A percentile compares a stretch with the other conserved stretches of the same genome.
Evolutionary conservation across 2,888 invertebrate species (phyloP).

Genomic region (Lithophane ornitopus): DNA sequence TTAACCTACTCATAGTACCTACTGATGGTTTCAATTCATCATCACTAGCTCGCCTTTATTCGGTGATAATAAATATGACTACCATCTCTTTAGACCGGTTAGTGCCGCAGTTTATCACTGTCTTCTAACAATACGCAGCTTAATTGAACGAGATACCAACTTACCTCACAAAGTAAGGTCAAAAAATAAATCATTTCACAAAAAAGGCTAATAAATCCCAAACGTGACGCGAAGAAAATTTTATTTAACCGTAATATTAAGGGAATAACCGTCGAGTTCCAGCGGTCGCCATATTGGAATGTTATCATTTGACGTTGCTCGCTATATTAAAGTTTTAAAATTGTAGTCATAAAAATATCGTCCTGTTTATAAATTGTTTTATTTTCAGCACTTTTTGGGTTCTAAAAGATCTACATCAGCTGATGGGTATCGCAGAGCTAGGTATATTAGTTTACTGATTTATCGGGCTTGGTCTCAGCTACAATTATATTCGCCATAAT

Average conservation of each 20-base stretch:
- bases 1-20: not conserved
- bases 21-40: conserved; percentile 8
- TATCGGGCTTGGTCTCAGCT: conserved; percentile 7
- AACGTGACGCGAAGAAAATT: conserved; percentile 59
- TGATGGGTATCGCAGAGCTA: conserved; percentile 21
- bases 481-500: not conserved
- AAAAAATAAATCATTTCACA: conserved; percentile 57
- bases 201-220: conserved; percentile 53
- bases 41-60: conserved; percentile 19
- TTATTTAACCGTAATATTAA: conserved; percentile 62
- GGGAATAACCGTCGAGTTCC: conserved; percentile 45
- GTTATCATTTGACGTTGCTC: conserved; percentile 51
- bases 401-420: conserved; percentile 27
- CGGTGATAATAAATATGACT: conserved; percentile 16
- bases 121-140: conserved; percentile 56
- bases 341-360: conserved; percentile 29
- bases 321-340: conserved; percentile 56
- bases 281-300: conserved; percentile 60
- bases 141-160: conserved; percentile 61
- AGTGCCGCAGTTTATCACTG: conserved; percentile 49
- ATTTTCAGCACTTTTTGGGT: conserved; percentile 39
- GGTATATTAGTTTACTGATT: conserved; percentile 25
- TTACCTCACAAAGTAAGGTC: conserved; percentile 55
- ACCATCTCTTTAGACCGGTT: conserved; percentile 15
- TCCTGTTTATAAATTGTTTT: conserved; percentile 43